Percentiles rank a stretch among this genome's conserved stretches.
Conservation (phyloP, 2,888 invertebrate genomes). For the Dichetophora obliterata region DNA sequence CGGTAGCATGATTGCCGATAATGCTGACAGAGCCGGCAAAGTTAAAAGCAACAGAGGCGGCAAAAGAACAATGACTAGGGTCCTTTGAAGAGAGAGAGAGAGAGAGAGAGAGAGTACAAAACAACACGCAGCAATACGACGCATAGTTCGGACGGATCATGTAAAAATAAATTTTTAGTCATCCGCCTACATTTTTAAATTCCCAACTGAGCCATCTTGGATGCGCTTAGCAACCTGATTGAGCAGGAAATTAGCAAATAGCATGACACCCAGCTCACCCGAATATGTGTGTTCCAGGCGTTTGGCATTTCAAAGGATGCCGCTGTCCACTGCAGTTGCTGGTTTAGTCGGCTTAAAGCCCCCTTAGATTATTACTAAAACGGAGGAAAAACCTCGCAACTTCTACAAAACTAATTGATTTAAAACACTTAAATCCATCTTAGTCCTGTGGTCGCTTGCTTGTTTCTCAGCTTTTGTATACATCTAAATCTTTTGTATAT, state of each 20-base stretch:
- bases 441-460: conserved; percentile 53
- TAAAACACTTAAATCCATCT: conserved; percentile 64
- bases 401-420: conserved; percentile 70
- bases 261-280: conserved; percentile 51
- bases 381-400: conserved; percentile 64
- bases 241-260: conserved; percentile 61
- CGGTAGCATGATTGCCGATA: conserved; percentile 65
- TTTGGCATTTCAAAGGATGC: conserved; percentile 41
- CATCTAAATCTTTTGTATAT: too few relatives aligned
- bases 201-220: conserved; percentile 23
- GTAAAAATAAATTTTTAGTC: conserved; percentile 38
- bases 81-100: conserved; percentile 36
- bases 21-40: conserved; percentile 62
- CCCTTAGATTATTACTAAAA: conserved; percentile 50
- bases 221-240: conserved; percentile 54
- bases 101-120: too few relatives aligned
- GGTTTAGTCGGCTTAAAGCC: conserved; percentile 33
- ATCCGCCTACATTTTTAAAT: conserved; percentile 25
- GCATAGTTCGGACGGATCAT: conserved; percentile 19
- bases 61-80: conserved; percentile 47
- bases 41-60: conserved; percentile 56
- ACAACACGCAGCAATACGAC: conserved; percentile 4
- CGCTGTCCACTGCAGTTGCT: conserved; percentile 26
- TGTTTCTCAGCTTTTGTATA: background rate
- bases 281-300: conserved; percentile 9